Percentiles rank a stretch among this genome's conserved stretches.
These are phyloP conservation scores for Enteromius treurensis DNA, from an alignment of 2,797 vertebrate species.

Conservation along the genomic window DNA sequence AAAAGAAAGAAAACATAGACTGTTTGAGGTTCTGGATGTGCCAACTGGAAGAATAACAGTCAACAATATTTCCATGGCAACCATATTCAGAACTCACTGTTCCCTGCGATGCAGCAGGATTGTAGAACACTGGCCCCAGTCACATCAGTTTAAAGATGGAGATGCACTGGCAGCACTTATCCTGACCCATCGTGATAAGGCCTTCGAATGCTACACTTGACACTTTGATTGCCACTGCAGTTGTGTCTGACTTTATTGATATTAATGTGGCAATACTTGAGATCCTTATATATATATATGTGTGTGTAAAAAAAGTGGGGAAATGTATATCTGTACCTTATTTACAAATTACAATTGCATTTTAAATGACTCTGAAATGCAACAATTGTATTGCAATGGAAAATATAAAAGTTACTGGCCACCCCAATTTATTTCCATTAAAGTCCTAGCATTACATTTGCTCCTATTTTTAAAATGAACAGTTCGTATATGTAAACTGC, in stretches of 20 bases:
- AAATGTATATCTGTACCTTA: background rate
- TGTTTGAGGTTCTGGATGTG: constrained; percentile 11
- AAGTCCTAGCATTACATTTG: background rate
- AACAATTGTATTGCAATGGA: background rate
- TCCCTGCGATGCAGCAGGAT: constrained; percentile 18
- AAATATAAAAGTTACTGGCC: no score
- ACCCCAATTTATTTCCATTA: background rate
- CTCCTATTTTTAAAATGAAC: background rate
- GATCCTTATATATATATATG: no score
- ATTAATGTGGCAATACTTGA: background rate
- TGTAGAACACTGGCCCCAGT: background rate
- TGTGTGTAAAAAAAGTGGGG: no score
- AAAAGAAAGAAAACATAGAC: background rate
- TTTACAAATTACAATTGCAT: background rate
- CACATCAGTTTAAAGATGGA: constrained; percentile 22
- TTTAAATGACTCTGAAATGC: background rate
- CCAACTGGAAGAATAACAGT: constrained; percentile 8
- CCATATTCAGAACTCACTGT: constrained; percentile 11
- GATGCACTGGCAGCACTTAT: background rate
- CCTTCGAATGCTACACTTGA: background rate
- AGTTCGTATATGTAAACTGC: background rate
- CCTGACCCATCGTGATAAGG: background rate
- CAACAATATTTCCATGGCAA: constrained; percentile 26
- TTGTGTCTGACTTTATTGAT: background rate
- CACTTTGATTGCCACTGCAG: background rate